Evolutionary conservation across 2,888 invertebrate genomes (phyloP).

Genomic region (Nephrotoma flavescens): DNA sequence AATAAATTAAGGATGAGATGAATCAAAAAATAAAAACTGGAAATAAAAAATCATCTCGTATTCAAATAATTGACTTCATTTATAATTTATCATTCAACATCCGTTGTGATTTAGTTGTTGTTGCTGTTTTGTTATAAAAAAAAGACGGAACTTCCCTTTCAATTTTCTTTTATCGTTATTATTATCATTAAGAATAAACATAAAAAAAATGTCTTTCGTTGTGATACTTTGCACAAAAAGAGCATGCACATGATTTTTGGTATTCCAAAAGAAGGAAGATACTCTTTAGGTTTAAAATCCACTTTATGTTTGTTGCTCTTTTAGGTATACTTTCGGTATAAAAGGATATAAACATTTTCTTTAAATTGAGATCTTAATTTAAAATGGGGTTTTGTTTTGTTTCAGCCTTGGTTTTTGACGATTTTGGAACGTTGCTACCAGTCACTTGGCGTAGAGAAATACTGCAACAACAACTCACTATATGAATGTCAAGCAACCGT

Average conservation of each 20-base stretch:
- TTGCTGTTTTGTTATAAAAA: background rate
- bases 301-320: background rate
- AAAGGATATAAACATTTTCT: background rate
- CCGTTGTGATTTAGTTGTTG: background rate
- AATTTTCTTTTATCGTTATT: constrained; percentile 1
- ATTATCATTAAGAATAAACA: background rate
- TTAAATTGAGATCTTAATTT: background rate
- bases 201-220: background rate
- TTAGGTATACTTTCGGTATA: background rate
- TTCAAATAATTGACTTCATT: constrained; percentile 4
- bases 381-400: background rate
- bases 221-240: background rate
- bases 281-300: background rate
- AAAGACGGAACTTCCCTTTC: constrained; percentile 2
- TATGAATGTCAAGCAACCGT: no score
- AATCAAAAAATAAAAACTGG: background rate
- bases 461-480: no score
- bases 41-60: background rate
- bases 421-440: no score
- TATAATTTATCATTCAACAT: constrained; percentile 4
- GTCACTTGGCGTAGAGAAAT: no score
- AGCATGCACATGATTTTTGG: background rate
- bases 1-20: background rate
- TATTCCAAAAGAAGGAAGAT: background rate
- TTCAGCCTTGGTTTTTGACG: background rate